phyloP scores from a whole-genome alignment of 2,113 vertebrate species.

The Hemiprocne comata region DNA sequence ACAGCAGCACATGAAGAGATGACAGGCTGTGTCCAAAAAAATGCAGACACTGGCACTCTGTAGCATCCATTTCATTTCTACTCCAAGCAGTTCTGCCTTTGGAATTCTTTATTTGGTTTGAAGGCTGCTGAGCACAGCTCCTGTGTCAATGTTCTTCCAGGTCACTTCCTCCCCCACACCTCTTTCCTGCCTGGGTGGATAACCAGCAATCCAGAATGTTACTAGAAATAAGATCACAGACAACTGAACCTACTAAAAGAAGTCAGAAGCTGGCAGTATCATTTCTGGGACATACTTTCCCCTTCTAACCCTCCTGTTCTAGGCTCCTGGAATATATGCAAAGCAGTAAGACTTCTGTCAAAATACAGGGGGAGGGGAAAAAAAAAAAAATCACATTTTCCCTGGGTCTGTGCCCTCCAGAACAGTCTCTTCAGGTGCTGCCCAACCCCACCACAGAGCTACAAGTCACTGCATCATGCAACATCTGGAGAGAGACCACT shows the following conservation, averaged over 20 bases:
- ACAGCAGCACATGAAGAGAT: neutral
- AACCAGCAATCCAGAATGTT: neutral
- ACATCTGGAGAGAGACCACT: neutral
- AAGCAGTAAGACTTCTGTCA: neutral
- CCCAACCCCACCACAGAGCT: neutral
- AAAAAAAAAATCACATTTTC: neutral
- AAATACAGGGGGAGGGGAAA: neutral
- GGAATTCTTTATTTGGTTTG: conserved; percentile 59
- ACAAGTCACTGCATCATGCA: neutral
- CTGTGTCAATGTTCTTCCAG: neutral
- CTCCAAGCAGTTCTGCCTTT: conserved; percentile 7
- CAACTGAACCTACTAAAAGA: neutral
- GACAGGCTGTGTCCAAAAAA: neutral
- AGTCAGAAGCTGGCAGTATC: neutral
- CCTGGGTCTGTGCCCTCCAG: neutral
- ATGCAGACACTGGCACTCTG: neutral
- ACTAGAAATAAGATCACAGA: neutral
- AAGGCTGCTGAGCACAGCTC: neutral
- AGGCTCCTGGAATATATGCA: neutral
- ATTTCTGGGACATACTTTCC: neutral
- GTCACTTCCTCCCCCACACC: neutral
- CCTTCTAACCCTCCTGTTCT: neutral
- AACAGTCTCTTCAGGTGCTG: neutral
- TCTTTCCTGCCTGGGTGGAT: neutral
- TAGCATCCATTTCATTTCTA: neutral